Base-by-base conservation (phyloP, 2,113 vertebrate species). In the Elgaria multicarinata region DNA sequence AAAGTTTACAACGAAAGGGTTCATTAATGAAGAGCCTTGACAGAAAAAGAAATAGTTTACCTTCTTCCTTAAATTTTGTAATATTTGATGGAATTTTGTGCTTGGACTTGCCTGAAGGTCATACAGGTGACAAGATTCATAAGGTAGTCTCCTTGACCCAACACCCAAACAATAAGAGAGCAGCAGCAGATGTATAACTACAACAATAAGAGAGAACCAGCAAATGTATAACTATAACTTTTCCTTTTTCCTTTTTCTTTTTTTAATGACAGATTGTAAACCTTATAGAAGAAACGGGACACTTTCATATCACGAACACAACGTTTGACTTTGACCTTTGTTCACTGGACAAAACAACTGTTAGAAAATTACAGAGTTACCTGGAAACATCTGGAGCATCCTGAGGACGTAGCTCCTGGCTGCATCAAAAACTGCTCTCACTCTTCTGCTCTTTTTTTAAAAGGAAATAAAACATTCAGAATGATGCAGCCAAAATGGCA, bases 291-390 rank as follows among this genome's bases (percentile, higher is more conserved):
- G 98, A 99, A 97, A 99, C 99, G 33, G 99, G 99, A 97, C 99
- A 99, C 95, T 99, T 99, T 97, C 99, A 99, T 97, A 99, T 99
- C 96, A 99, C 99, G 94, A 99, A 99, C 96, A 99, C 99, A 93
- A 99, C 99, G 55, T 99, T 99, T 98, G 99, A 99, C 98, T 99
- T 99, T 97, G 99, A 99, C 96, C 98, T 99, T 94, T 99, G 98
- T 96, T 99, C 99, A 36, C 96, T 99, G 98, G 99, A 99, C 97
- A 98, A 98, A 98, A 98, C 98, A 75, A 99, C 99, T 80, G 98
- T 99, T 14, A 98, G 99, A 92, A 99, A 99, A 96, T 98, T 99
- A 90, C 99, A 99, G 97, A 99, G 98, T 97, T 99, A 99, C 92
- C 97, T 99, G 97, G 99, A 99, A 92, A 98, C 98, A 46, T 98